Percentiles rank a stretch among this genome's conserved stretches.
Evolutionary conservation across 2,797 vertebrate species (phyloP).

Genomic region (Sebastes kiyomatsui): DNA sequence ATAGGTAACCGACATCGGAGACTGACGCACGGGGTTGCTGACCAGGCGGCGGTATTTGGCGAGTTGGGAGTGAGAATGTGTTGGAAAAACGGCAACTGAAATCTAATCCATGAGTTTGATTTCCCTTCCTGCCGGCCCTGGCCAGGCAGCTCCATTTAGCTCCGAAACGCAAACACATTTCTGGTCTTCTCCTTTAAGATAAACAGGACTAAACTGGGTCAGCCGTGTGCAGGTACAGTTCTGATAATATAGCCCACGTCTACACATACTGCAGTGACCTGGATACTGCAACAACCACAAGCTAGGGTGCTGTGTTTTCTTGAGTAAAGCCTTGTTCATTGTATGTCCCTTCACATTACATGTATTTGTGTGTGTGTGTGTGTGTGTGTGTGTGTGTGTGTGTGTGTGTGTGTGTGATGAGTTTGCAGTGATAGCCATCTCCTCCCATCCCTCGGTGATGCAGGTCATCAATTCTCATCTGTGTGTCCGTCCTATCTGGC

Average conservation of each 20-base stretch:
- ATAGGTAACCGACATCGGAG: too few species aligned
- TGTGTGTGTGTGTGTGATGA: neutral
- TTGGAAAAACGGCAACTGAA: neutral
- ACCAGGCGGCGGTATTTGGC: too few species aligned
- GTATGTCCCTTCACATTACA: neutral
- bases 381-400: neutral
- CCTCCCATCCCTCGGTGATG: neutral
- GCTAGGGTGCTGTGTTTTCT: neutral
- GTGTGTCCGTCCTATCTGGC: neutral
- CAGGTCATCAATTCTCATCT: neutral
- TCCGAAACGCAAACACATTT: slow-evolving; percentile 6
- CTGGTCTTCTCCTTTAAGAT: neutral
- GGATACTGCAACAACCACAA: slow-evolving; percentile 12
- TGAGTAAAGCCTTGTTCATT: neutral
- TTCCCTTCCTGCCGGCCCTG: neutral
- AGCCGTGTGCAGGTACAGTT: slow-evolving; percentile 23
- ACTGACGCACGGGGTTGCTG: too few species aligned
- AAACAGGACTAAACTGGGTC: slow-evolving; percentile 45
- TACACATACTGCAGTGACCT: slow-evolving; percentile 46
- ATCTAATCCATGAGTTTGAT: neutral
- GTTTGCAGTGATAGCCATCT: neutral
- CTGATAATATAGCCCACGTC: neutral
- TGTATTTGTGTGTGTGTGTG: neutral
- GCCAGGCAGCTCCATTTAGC: slow-evolving; percentile 5
- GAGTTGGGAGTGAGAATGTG: too few species aligned